Evolutionary conservation across 2,797 vertebrate species (phyloP).

Genomic region (Neosilurus mollespiculum): DNA sequence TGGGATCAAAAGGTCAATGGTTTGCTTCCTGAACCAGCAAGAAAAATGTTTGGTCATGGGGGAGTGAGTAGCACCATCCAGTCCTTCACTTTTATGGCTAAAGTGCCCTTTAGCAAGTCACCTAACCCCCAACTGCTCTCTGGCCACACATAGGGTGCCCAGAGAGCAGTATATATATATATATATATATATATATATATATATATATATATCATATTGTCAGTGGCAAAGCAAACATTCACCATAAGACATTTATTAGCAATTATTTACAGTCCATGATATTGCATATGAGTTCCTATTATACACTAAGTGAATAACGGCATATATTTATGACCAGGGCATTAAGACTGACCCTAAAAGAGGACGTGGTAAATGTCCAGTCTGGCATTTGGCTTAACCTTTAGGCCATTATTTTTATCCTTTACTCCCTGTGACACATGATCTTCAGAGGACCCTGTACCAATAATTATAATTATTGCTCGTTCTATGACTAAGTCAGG

Average conservation of each 20-base stretch:
- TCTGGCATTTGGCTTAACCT: background rate
- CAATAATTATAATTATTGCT: conserved; percentile 76
- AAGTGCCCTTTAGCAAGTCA: too few relatives aligned
- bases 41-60: too few relatives aligned
- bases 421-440: conserved; percentile 66
- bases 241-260: background rate
- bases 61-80: too few relatives aligned
- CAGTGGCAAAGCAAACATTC: background rate
- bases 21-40: too few relatives aligned
- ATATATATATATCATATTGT: too few relatives aligned
- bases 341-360: conserved; percentile 12
- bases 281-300: background rate
- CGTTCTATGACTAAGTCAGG: conserved; percentile 63
- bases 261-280: background rate
- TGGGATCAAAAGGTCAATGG: too few relatives aligned
- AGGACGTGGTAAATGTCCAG: background rate
- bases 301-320: background rate
- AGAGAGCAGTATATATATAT: too few relatives aligned
- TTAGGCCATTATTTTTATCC: conserved; percentile 24
- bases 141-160: too few relatives aligned
- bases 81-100: too few relatives aligned
- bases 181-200: too few relatives aligned
- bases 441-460: conserved; percentile 69
- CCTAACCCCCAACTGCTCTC: too few relatives aligned
- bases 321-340: background rate